Evolutionary conservation across 2,113 vertebrate species (phyloP).

Genomic region (Butastur rufipennis): DNA sequence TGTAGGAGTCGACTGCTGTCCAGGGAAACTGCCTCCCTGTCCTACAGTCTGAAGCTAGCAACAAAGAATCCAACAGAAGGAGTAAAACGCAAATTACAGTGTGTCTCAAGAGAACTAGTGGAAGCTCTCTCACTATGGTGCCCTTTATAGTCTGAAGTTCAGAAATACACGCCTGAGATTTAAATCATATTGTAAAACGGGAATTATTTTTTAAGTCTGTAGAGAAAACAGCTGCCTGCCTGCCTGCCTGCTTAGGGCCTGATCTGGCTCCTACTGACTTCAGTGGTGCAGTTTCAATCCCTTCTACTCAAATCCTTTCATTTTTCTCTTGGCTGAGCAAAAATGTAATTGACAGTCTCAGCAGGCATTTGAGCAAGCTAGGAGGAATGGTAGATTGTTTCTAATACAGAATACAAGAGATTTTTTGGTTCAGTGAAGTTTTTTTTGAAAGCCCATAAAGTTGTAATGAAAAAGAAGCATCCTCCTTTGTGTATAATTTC

Average conservation of each 20-base stretch:
- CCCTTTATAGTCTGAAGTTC: background rate
- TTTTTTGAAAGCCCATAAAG: conserved; percentile 23
- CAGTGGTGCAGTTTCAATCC: background rate
- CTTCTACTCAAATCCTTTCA: conserved; percentile 12
- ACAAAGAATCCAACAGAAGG: background rate
- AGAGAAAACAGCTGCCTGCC: background rate
- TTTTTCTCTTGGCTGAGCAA: conserved; percentile 54
- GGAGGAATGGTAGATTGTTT: background rate
- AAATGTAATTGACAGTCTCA: conserved; percentile 34
- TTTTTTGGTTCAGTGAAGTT: background rate
- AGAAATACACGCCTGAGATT: background rate
- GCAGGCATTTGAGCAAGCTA: conserved; percentile 17
- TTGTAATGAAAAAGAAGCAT: conserved; percentile 26
- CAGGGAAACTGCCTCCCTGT: background rate
- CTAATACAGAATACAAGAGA: background rate
- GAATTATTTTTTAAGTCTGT: background rate
- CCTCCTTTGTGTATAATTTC: conserved; percentile 16
- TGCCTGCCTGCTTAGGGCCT: background rate
- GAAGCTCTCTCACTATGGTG: background rate
- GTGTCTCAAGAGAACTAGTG: background rate
- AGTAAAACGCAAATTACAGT: background rate
- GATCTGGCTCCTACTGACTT: background rate
- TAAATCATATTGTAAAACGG: background rate
- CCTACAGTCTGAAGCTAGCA: background rate
- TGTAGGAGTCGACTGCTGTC: background rate